Evolutionary conservation across 1,140 invertebrate genomes (phyloP).

Genomic region (Dreissena polymorpha): DNA sequence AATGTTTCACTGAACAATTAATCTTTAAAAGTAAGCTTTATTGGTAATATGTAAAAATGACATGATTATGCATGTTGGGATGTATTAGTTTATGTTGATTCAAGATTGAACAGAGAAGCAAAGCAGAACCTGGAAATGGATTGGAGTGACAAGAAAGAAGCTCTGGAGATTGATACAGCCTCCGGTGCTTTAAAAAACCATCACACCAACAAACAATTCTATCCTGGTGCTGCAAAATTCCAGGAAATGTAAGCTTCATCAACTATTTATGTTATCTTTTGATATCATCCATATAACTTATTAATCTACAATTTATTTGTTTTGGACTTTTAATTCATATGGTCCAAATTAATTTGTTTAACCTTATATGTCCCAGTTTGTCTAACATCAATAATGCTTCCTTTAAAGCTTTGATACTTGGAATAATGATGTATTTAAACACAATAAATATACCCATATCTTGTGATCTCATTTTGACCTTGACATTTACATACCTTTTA

Average conservation of each 20-base stretch:
- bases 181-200: conserved; percentile 76
- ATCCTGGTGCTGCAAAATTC: conserved; percentile 79
- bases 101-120: conserved; percentile 86
- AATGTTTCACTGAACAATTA: too few species aligned
- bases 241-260: conserved; percentile 76
- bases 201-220: conserved; percentile 79
- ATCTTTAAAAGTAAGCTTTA: too few species aligned
- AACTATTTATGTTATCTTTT: not conserved
- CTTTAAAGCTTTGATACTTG: too few species aligned
- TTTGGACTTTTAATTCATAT: not conserved
- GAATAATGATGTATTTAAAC: too few species aligned
- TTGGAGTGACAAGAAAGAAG: conserved; percentile 93
- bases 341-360: not conserved
- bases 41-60: too few species aligned
- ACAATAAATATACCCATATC: too few species aligned
- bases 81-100: conserved; percentile 16
- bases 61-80: too few species aligned
- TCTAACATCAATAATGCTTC: too few species aligned
- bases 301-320: not conserved
- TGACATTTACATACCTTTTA: too few species aligned
- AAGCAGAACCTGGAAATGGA: conserved; percentile 91
- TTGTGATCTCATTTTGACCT: too few species aligned
- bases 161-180: conserved; percentile 86
- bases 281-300: too few species aligned
- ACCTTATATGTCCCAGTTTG: too few species aligned